Evolutionary conservation across 2,113 vertebrate species (phyloP), one percentile per base, ranked within the genome.

Genomic region (Malurus cyaneus): DNA sequence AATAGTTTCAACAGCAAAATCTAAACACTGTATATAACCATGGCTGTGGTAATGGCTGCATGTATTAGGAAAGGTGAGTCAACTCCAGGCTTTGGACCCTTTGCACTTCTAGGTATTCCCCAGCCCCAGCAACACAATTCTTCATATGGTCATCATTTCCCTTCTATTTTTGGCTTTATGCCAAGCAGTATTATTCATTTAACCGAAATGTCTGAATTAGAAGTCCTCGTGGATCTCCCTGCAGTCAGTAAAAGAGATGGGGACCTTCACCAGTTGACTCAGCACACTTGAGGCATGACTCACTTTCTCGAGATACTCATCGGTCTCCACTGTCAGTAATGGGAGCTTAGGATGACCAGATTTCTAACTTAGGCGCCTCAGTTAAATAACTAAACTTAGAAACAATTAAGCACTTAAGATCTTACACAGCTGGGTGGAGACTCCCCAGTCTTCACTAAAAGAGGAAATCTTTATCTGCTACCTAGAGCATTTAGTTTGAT

Each of bases 321-420:
- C 4, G 0, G 16, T 52, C 80, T 73, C 72, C 28, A 21, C 21
- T 66, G 76, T 46, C 8, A 4, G 88, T 80, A 93, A 93, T 36
- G 80, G 47, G 72, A 94, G 52, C 60, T 88, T 31, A 52, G 64
- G 83, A 86, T 94, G 80, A 96, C 79, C 91, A 66, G 47, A 78
- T 66, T 94, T 62, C 82, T 83, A 93, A 93, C 86, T 94, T 77
- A 31, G 60, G 72, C 71, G 42, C 50, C 82, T 80, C 81, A 41
- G 85, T 66, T 77, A 62, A 89, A 85, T 14, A 32, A 44, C 90
- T 94, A 92, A 92, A 86, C 83, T 92, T 96, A 93, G 88, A 83
- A 95, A 90, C 54, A 77, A 57, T 64, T 91, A 69, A 88, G 60
- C 69, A 88, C 61, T 84, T 86, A 41, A 83, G 60, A 50, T 34